Evolutionary conservation across 1,140 invertebrate species (phyloP).

Genomic region (Cydia amplana): DNA sequence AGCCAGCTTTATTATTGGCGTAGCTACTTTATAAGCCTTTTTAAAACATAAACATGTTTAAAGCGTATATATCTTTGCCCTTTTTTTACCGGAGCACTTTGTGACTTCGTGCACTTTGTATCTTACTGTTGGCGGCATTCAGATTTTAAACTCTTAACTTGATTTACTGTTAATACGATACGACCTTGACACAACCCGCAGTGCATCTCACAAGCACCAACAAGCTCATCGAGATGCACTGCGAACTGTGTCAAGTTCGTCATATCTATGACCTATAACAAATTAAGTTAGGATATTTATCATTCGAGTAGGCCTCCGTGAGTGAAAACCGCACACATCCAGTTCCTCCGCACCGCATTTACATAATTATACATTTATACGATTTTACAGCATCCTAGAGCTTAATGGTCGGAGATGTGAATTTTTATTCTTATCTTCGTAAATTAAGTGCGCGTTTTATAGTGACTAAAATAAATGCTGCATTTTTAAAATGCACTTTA

Average conservation of each 20-base stretch:
- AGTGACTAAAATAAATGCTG: constrained; percentile 16
- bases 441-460: constrained; percentile 26
- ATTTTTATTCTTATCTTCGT: constrained; percentile 38
- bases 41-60: not conserved
- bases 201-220: too few species aligned
- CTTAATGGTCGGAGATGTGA: constrained; percentile 37
- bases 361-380: constrained; percentile 52
- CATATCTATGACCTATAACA: too few species aligned
- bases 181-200: too few species aligned
- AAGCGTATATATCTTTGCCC: not conserved
- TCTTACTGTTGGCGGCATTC: too few species aligned
- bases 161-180: too few species aligned
- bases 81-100: not conserved
- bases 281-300: too few species aligned
- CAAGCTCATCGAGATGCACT: too few species aligned
- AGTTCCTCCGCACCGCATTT: constrained; percentile 38
- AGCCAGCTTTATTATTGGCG: not conserved
- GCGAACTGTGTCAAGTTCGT: too few species aligned
- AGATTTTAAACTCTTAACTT: too few species aligned
- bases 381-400: constrained; percentile 37
- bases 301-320: not conserved
- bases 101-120: not conserved
- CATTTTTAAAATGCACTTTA: not conserved
- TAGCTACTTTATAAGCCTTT: not conserved
- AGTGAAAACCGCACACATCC: constrained; percentile 18